Evolutionary conservation across 2,888 invertebrate genomes (phyloP), one percentile per base, ranked within the genome.

Genomic region (Adela reaumurella): DNA sequence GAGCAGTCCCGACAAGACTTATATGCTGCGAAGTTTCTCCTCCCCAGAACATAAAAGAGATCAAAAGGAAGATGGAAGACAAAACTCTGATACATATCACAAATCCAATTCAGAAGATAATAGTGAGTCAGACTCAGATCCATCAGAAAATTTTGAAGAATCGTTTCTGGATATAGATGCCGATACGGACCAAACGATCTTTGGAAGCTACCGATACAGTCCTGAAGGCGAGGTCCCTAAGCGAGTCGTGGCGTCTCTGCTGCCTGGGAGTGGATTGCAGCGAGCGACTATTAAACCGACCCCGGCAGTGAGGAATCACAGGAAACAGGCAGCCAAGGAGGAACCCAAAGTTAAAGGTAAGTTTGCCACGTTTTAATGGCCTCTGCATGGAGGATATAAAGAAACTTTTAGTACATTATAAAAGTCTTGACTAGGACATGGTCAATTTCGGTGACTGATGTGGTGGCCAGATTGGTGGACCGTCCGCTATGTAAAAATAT

Each of bases 181-280:
- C 10, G 76, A 76, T 52, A 64, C 68, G 43, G 74, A 74, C 35
- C 68, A 68, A 2, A 57, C 60, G 29, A 50, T 63, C 3, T 61
- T 68, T 18, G 62, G 63, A 17, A 64, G 65, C 19, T 70, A 67
- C 51, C 59, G 63, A 47, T 63, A 58, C 48, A 69, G 65, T 47
- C 65, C 70, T n/a, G 70, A 72, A 16, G 63, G 60, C 52, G 70
- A 72, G 1, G 67, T 68, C 47, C 74, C 77, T 0, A 71, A 64
- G 52, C 65, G 67, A 55, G 77, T 77, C 1, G 59, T 73, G 44
- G 64, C 80, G 0, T 59, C 72, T 1, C 54, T 80, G 46, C 56
- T 79, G 17, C 76, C 74, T 0, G 79, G 80, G 6, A 77, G 74
- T 55, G 77, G 80, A 3, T 59, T 79, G 19, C 79, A 79, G 50